phyloP scores from a whole-genome alignment of 2,888 invertebrate species.

The Brenthis daphne region DNA sequence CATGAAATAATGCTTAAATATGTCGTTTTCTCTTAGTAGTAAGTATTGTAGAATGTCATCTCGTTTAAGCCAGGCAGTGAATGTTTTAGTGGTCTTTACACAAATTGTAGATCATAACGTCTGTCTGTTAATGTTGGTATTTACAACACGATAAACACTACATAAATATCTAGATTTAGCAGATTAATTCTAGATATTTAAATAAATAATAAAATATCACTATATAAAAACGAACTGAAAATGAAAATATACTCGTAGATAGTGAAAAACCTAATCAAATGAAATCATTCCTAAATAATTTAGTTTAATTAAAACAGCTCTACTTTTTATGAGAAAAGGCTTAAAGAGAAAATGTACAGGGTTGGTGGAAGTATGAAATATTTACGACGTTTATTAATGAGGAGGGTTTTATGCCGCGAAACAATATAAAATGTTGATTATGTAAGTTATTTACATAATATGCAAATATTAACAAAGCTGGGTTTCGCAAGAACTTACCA shows the following conservation, averaged over 20 bases:
- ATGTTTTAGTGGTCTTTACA: no score
- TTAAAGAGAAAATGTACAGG: conserved; percentile 21
- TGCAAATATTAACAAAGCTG: conserved; percentile 28
- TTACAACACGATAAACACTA: no score
- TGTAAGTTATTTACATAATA: conserved; percentile 31
- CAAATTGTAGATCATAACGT: no score
- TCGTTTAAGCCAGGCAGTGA: no score
- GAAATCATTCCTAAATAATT: conserved; percentile 21
- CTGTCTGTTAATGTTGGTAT: no score
- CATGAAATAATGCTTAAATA: no score
- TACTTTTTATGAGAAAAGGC: conserved; percentile 24
- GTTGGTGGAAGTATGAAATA: conserved; percentile 25
- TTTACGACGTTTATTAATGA: conserved; percentile 32
- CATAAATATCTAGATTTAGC: no score
- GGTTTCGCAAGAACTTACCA: conserved; percentile 13
- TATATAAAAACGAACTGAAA: not conserved
- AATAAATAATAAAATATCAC: no score
- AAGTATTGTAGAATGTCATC: no score
- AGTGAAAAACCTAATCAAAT: conserved; percentile 2
- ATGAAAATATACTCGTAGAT: not conserved
- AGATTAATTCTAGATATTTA: no score
- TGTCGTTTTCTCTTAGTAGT: no score
- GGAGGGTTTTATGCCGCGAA: conserved; percentile 27
- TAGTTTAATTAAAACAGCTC: conserved; percentile 29
- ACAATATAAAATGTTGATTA: conserved; percentile 34